Percentiles rank a stretch among this genome's conserved stretches.
Evolutionary conservation across 2,113 vertebrate genomes (phyloP).

Genomic region (Axis porcinus): DNA sequence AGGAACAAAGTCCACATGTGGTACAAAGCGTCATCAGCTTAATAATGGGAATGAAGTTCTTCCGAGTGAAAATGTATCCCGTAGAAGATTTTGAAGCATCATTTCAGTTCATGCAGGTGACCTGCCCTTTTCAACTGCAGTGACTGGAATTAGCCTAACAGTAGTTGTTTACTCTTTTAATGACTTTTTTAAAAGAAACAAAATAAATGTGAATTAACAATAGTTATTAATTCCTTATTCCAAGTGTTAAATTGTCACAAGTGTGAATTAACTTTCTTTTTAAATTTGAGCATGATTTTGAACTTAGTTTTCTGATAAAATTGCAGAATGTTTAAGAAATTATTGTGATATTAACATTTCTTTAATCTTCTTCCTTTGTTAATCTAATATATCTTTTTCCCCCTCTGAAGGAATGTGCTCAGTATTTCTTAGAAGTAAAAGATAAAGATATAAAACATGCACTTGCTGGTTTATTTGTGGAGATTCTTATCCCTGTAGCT

Average conservation of each 20-base stretch:
- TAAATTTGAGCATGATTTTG: not conserved
- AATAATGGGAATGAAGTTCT: slow-evolving; percentile 99
- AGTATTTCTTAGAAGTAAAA: slow-evolving; percentile 99
- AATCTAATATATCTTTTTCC: slow-evolving; percentile 37
- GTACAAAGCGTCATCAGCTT: slow-evolving; percentile 98
- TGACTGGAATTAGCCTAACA: not conserved
- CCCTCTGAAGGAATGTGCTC: slow-evolving; percentile 92
- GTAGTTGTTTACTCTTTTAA: not conserved
- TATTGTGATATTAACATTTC: not conserved
- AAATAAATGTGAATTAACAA: not conserved
- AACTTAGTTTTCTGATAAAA: not conserved
- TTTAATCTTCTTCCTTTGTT: not conserved
- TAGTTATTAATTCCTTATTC: not conserved
- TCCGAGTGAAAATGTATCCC: slow-evolving; percentile 98
- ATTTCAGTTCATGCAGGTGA: slow-evolving; percentile 99
- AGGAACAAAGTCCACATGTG: slow-evolving; percentile 95
- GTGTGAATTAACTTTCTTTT: not conserved
- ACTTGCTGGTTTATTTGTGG: slow-evolving; percentile 97
- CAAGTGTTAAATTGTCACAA: not conserved
- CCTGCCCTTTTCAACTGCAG: not conserved
- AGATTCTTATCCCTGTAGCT: slow-evolving; percentile 99
- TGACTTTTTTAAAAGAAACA: not conserved
- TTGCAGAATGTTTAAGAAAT: not conserved
- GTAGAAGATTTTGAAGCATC: slow-evolving; percentile 99
- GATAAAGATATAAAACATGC: slow-evolving; percentile 99